Base-by-base conservation (phyloP, 2,888 invertebrate genomes). In the Mythimna pallens region DNA sequence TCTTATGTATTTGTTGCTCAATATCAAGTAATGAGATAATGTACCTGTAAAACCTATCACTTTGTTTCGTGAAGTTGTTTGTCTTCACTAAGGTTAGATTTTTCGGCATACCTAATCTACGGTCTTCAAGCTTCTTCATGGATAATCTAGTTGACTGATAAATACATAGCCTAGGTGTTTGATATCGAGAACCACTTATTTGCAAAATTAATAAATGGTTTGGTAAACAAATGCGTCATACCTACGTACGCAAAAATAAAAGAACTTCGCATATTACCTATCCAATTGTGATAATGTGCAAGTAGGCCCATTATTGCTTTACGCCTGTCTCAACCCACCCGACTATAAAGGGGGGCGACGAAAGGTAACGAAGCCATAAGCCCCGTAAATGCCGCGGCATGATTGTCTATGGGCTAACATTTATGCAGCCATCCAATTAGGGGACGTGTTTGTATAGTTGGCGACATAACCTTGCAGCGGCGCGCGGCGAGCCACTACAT, bases 381-480 rank as follows among this genome's bases (percentile, higher is more conserved):
- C 82, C 67, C 43, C 82, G 87, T 88, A 94, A 94, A 94, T 94
- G 94, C 90, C 95, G 91, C 89, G 91, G 82, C 91, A 86, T 89
- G 91, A 92, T 93, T 91, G 92, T 91, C 90, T 88, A 90, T 88
- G 85, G 76, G 89, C 93, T 94, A 94, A 94, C 94, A 94, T 94
- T 94, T 94, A 91, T 89, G 89, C 82, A 87, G 78, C 78, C 85
- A 85, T 88, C 95, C 94, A 94, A 94, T 94, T 94, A 94, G 92
- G 92, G 89, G 87, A 87, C 80, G 77, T 68, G 88, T 86, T 87
- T 87, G 80, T 79, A 58, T 75, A 75, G 77, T 54, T 76, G 65
- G 75, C 61, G 76, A 67, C 76, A 77, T 66, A 82, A 84, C 87
- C 87, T 88, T 87, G 87, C 69, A 72, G 57, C 65, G 74, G 67